Conservation (phyloP, 2,888 invertebrate genomes). For the Mimumesa dahlbomi region DNA sequence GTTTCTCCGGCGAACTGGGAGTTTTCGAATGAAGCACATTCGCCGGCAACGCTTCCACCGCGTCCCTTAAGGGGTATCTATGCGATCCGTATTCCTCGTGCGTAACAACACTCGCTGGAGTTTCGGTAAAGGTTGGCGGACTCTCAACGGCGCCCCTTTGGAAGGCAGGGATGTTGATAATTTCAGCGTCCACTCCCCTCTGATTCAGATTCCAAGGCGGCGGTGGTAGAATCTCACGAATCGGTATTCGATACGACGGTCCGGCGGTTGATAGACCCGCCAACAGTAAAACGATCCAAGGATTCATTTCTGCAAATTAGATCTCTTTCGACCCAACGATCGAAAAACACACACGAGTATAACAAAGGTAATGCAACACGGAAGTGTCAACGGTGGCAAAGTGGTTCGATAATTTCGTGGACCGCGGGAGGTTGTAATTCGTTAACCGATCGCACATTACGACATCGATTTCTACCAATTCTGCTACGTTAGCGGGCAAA, state of each 20-base stretch:
- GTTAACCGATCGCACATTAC: too few relatives aligned
- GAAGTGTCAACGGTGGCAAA: too few relatives aligned
- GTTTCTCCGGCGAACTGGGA: background rate
- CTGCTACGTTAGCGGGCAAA: too few relatives aligned
- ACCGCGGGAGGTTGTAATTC: too few relatives aligned
- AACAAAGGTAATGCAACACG: too few relatives aligned
- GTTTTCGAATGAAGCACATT: slow-evolving; percentile 8
- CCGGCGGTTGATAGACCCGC: slow-evolving; percentile 29
- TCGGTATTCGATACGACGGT: slow-evolving; percentile 36
- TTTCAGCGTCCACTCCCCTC: slow-evolving; percentile 12
- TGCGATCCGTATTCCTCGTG: slow-evolving; percentile 77
- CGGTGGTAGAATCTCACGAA: slow-evolving; percentile 33
- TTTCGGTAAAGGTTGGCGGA: slow-evolving; percentile 67
- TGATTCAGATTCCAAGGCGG: slow-evolving; percentile 15
- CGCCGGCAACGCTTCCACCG: slow-evolving; percentile 84
- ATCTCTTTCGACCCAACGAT: too few relatives aligned
- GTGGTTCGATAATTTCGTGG: too few relatives aligned
- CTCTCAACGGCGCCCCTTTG: slow-evolving; percentile 81
- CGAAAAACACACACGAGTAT: too few relatives aligned
- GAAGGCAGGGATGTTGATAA: slow-evolving; percentile 73
- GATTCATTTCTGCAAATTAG: slow-evolving; percentile 37
- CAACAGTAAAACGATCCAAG: slow-evolving; percentile 38
- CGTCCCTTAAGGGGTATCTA: slow-evolving; percentile 86
- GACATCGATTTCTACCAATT: too few relatives aligned
- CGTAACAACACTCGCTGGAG: slow-evolving; percentile 6